Evolutionary conservation across 1,140 invertebrate species (phyloP).

Genomic region (Pissodes strobi): DNA sequence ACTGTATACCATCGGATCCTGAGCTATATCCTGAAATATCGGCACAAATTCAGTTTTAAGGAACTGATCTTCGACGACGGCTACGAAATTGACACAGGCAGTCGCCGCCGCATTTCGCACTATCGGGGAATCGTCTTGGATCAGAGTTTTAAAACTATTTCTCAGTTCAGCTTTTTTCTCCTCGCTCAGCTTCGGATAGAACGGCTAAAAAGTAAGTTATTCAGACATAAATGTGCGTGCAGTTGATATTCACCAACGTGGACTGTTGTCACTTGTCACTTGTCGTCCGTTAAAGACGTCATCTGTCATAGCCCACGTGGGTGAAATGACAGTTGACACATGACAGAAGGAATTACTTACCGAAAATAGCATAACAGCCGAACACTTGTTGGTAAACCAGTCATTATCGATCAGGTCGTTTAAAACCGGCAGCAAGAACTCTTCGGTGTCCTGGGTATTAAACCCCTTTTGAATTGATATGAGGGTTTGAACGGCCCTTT

Average conservation of each 20-base stretch:
- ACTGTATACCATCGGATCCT: constrained; percentile 47
- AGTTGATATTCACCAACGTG: too few relatives aligned
- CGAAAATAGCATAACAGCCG: constrained; percentile 40
- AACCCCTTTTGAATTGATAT: constrained; percentile 35
- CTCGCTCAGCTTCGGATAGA: constrained; percentile 43
- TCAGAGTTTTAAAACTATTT: constrained; percentile 40
- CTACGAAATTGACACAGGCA: constrained; percentile 38
- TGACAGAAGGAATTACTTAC: too few relatives aligned
- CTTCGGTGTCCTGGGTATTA: constrained; percentile 36
- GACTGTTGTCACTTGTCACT: too few relatives aligned
- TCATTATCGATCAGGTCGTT: constrained; percentile 37
- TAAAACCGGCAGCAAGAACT: constrained; percentile 37
- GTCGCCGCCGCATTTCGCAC: constrained; percentile 43
- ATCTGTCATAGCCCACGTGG: too few relatives aligned
- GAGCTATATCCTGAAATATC: constrained; percentile 44
- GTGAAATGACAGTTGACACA: too few relatives aligned
- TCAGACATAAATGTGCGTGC: too few relatives aligned
- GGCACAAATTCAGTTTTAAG: constrained; percentile 47
- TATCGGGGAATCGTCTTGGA: constrained; percentile 49
- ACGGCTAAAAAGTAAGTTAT: constrained; percentile 46
- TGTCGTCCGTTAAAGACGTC: too few relatives aligned
- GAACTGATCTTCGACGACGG: constrained; percentile 37
- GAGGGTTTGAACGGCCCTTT: constrained; percentile 42
- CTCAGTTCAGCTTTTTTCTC: constrained; percentile 40
- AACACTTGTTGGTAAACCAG: constrained; percentile 51